Percentiles rank a stretch among this genome's conserved stretches.
These are phyloP conservation scores for Cheilosia grossa DNA, from an alignment of 2,888 invertebrate species.

Conservation along the genomic window DNA sequence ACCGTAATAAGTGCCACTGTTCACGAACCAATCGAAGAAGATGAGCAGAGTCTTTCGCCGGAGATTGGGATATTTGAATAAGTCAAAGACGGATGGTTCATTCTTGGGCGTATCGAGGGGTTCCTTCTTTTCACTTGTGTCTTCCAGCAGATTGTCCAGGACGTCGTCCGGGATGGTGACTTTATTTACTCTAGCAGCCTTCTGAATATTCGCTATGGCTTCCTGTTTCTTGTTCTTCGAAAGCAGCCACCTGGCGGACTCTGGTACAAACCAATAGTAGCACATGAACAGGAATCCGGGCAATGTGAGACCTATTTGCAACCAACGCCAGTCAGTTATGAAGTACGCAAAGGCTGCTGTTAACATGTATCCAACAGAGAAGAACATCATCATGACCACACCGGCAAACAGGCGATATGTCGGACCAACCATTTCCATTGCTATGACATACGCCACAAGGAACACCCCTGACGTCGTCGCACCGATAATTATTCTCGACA, in stretches of 20 bases:
- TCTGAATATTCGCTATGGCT: conserved; percentile 86
- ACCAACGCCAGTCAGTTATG: conserved; percentile 87
- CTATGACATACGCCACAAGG: conserved; percentile 90
- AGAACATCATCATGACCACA: conserved; percentile 89
- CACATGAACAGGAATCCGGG: conserved; percentile 88
- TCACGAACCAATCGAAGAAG: conserved; percentile 91
- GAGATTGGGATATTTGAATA: conserved; percentile 87
- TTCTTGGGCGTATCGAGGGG: conserved; percentile 75
- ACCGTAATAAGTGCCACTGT: conserved; percentile 91
- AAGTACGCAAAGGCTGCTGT: conserved; percentile 88
- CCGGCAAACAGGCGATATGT: conserved; percentile 88
- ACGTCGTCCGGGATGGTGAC: conserved; percentile 85
- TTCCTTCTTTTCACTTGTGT: conserved; percentile 81
- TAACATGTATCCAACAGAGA: conserved; percentile 88
- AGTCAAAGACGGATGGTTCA: conserved; percentile 85
- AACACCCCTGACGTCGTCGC: conserved; percentile 91
- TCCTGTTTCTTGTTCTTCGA: conserved; percentile 86
- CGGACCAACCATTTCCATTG: conserved; percentile 90
- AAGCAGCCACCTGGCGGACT: conserved; percentile 89
- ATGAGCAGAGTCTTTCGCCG: conserved; percentile 87
- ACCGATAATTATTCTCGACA: conserved; percentile 88
- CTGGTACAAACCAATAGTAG: conserved; percentile 91
- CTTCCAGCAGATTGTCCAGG: conserved; percentile 84
- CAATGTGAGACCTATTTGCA: conserved; percentile 88
- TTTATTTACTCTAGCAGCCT: conserved; percentile 87